These are phyloP conservation scores for Rhyzopertha dominica DNA, from an alignment of 1,140 invertebrate species.

Conservation along the genomic window DNA sequence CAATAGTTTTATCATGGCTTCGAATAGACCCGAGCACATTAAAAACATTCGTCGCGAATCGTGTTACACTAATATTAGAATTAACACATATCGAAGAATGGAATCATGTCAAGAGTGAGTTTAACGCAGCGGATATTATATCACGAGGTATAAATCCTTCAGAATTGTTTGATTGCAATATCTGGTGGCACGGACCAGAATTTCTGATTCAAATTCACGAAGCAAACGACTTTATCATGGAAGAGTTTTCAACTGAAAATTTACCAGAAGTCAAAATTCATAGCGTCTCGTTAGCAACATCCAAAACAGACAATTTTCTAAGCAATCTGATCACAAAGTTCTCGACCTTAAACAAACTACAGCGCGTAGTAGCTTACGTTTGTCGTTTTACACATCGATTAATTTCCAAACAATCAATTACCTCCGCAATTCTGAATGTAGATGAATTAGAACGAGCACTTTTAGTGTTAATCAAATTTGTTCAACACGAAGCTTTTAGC, in stretches of 20 bases:
- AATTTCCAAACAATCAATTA: background rate
- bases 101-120: conserved; percentile 35
- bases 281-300: no score
- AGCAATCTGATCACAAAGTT: conserved; percentile 6
- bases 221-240: no score
- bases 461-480: conserved; percentile 12
- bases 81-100: conserved; percentile 30
- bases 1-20: conserved; percentile 38
- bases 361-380: conserved; percentile 14
- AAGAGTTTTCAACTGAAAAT: no score
- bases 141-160: conserved; percentile 39
- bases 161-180: conserved; percentile 20
- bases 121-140: conserved; percentile 46
- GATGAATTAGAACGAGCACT: background rate
- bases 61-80: conserved; percentile 40
- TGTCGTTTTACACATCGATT: background rate
- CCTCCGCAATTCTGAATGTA: no score
- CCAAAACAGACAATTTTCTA: no score
- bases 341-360: conserved; percentile 15
- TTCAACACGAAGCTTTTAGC: conserved; percentile 10
- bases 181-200: conserved; percentile 41
- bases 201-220: no score
- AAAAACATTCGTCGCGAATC: conserved; percentile 39
- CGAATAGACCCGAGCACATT: conserved; percentile 22
- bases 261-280: no score